These are phyloP conservation scores for Galerucella pusilla DNA, from an alignment of 2,888 invertebrate species.

Conservation along the genomic window DNA sequence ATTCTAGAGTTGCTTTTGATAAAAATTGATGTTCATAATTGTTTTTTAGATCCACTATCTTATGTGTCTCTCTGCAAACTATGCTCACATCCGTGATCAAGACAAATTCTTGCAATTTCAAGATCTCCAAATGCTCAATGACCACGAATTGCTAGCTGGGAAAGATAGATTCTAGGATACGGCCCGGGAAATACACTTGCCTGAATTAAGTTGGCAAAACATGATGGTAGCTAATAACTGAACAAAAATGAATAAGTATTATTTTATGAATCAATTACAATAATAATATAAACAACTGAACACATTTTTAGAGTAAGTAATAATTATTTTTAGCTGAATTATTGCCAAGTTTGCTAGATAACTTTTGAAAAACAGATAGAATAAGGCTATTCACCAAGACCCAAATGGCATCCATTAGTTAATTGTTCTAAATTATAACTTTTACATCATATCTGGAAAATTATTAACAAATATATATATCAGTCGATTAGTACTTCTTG, in stretches of 20 bases:
- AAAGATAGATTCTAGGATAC: slow-evolving; percentile 91
- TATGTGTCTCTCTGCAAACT: slow-evolving; percentile 95
- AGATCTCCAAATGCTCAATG: slow-evolving; percentile 85
- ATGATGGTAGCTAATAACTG: slow-evolving; percentile 18
- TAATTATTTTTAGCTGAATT: too few species aligned
- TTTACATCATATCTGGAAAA: too few species aligned
- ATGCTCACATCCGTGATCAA: slow-evolving; percentile 94
- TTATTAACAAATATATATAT: too few species aligned
- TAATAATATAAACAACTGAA: slow-evolving; percentile 7
- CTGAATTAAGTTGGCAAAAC: slow-evolving; percentile 55
- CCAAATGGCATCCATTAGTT: too few species aligned
- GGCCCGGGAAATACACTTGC: slow-evolving; percentile 72
- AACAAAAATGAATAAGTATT: slow-evolving; percentile 6
- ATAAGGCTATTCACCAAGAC: too few species aligned
- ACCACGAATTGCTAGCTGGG: slow-evolving; percentile 77
- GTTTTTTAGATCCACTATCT: slow-evolving; percentile 80
- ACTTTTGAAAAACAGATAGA: too few species aligned
- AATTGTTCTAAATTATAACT: too few species aligned
- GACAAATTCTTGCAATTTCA: slow-evolving; percentile 94
- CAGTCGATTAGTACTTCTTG: neutral
- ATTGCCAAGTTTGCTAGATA: too few species aligned
- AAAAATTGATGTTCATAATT: slow-evolving; percentile 6
- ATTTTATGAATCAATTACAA: neutral
- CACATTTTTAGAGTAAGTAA: neutral
- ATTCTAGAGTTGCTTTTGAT: too few species aligned